A percentile compares a stretch with the other conserved stretches of the same genome.
These are phyloP conservation scores for Porites evermanni DNA, from an alignment of 92 coral and sea anemone genomes.

Conservation along the genomic window DNA sequence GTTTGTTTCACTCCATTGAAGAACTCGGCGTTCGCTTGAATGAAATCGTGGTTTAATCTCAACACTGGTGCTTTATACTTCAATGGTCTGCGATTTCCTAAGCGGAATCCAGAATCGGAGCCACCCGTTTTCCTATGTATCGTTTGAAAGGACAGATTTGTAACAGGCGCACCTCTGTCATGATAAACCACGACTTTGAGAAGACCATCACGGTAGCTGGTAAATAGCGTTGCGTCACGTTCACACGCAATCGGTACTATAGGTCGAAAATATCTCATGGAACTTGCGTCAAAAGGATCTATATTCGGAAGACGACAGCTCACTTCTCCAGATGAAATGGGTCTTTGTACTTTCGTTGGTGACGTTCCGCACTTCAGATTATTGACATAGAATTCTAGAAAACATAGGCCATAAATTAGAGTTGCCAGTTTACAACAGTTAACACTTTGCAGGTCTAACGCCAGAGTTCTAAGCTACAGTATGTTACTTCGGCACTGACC, in stretches of 20 bases:
- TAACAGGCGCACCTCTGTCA: slow-evolving; percentile 67
- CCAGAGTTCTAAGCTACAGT: no score
- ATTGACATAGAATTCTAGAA: slow-evolving; percentile 7
- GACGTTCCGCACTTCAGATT: neutral
- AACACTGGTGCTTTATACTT: slow-evolving; percentile 37
- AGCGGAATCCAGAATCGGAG: slow-evolving; percentile 47
- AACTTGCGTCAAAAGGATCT: slow-evolving; percentile 67
- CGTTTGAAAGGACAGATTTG: slow-evolving; percentile 45
- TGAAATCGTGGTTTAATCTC: slow-evolving; percentile 57
- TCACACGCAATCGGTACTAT: slow-evolving; percentile 55
- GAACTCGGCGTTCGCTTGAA: slow-evolving; percentile 62
- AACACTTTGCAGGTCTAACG: no score
- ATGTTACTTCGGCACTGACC: no score
- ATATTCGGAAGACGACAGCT: slow-evolving; percentile 71
- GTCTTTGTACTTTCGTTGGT: neutral
- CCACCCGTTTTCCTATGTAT: slow-evolving; percentile 36
- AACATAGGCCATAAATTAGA: neutral
- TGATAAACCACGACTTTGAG: slow-evolving; percentile 57
- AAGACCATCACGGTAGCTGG: slow-evolving; percentile 51
- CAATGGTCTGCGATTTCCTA: slow-evolving; percentile 47
- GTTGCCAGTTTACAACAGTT: neutral
- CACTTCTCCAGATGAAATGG: neutral
- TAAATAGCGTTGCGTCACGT: slow-evolving; percentile 50
- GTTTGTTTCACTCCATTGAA: slow-evolving; percentile 58
- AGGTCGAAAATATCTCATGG: slow-evolving; percentile 28